Base-by-base conservation (phyloP, 2,113 vertebrate genomes). In the Pitta sordida region DNA sequence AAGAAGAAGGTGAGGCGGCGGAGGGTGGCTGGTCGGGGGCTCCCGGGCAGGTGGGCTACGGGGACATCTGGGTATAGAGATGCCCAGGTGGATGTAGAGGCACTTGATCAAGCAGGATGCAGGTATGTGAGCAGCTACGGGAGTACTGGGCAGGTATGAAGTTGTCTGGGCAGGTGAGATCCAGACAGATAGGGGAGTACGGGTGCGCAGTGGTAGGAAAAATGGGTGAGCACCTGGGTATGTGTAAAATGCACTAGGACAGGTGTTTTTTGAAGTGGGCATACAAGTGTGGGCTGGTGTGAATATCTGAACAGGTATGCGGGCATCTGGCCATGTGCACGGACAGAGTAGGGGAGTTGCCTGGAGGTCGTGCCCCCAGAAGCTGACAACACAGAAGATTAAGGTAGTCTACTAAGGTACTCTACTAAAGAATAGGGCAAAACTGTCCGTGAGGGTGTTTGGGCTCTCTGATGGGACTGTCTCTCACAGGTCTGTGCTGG, bases 1-100 rank as follows among this genome's bases (percentile, higher is more conserved):
- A 88, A 43, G 53, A 96, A 91, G 70, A 58, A 96, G 96, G 96
- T 96, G 94, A 86, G 95, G 29, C 5, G 36, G 30, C 11, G 22
- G n/a, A 32, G 49, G 18, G 5, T 4, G 32, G 53, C 48, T 53
- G 78, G 11, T 7, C 13, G 13, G 37, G 44, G n/a, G 24, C 32
- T 23, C 6, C 29, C 1, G 43, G 21, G 10, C 15, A 64, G 74
- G 37, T 34, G 26, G 18, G 27, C 21, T 41, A 39, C 21, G 17
- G 16, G 23, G 13, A 21, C 20, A 49, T 16, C 39, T 30, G 58
- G 12, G 23, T 46, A 21, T 34, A 36, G 21, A 64, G 39, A 24
- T 41, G 46, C 36, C 39, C 44, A 10, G 46, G 71, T 24, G 24
- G 73, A 34, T 30, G 17, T 11, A 41, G 56, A 36, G 27, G 6